A percentile compares a stretch with the other conserved stretches of the same genome.
Conservation (phyloP, 2,888 invertebrate species). For the Ganaspis brasiliensis region DNA sequence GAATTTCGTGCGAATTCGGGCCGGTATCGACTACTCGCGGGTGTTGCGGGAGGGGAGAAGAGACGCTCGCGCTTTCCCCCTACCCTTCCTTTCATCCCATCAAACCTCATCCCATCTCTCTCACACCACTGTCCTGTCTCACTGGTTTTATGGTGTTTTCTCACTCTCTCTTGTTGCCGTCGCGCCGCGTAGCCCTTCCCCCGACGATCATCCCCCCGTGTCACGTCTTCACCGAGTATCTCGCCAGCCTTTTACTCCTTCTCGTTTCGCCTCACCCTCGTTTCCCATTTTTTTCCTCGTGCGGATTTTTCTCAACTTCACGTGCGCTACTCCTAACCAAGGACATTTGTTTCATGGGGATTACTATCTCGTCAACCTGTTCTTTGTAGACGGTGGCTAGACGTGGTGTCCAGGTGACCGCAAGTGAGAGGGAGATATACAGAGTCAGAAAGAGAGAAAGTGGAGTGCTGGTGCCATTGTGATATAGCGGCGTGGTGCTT, state of each 20-base stretch:
- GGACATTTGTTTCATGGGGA: conserved; percentile 37
- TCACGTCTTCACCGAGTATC: conserved; percentile 24
- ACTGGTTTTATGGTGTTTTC: conserved; percentile 41
- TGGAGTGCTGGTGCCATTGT: conserved; percentile 51
- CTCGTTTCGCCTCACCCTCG: neutral
- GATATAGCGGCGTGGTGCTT: conserved; percentile 46
- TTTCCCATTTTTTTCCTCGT: conserved; percentile 28
- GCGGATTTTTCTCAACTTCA: conserved; percentile 48
- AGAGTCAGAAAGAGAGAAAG: conserved; percentile 34
- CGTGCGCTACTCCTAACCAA: conserved; percentile 34
- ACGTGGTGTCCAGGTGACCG: conserved; percentile 32
- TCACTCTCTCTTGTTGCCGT: conserved; percentile 18
- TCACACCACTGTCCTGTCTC: conserved; percentile 9
- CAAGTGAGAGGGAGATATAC: conserved; percentile 13
- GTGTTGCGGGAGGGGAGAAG: conserved; percentile 44
- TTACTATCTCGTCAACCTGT: conserved; percentile 31
- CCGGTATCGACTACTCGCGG: conserved; percentile 73
- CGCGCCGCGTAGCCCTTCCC: conserved; percentile 40
- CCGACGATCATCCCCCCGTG: conserved; percentile 47
- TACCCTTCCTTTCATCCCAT: conserved; percentile 26
- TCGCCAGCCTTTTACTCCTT: neutral
- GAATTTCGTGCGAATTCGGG: conserved; percentile 75
- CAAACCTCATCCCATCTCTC: conserved; percentile 28
- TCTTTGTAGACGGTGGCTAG: conserved; percentile 40
- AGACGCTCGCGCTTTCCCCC: conserved; percentile 55